These are phyloP conservation scores for Sarcophaga variegata DNA, from an alignment of 2,888 invertebrate species.

Conservation along the genomic window DNA sequence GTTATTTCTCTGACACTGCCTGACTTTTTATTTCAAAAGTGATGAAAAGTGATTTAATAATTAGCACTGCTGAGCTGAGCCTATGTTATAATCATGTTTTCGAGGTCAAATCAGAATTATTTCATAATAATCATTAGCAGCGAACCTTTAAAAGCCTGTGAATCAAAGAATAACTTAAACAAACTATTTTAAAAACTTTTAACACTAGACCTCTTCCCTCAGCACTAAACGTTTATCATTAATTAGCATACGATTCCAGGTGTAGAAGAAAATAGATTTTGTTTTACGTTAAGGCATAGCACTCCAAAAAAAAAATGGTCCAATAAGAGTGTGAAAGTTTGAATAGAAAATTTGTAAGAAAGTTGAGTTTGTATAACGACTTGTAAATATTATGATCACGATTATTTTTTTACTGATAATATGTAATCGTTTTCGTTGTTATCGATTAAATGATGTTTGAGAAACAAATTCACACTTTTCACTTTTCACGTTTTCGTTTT, in stretches of 20 bases:
- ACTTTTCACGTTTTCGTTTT: slow-evolving; percentile 73
- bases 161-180: neutral
- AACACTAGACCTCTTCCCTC: neutral
- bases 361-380: slow-evolving; percentile 71
- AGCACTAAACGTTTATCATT: slow-evolving; percentile 7
- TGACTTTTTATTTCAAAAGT: too few relatives aligned
- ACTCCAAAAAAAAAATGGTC: neutral
- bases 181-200: neutral
- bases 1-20: too few relatives aligned
- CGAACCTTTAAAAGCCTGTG: too few relatives aligned
- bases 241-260: slow-evolving; percentile 33
- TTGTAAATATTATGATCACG: slow-evolving; percentile 76
- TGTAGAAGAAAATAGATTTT: neutral
- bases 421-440: neutral
- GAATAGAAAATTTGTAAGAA: slow-evolving; percentile 60
- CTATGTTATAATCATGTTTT: neutral
- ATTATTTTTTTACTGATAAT: slow-evolving; percentile 57
- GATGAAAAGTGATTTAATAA: neutral
- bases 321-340: slow-evolving; percentile 60
- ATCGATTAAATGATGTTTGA: neutral
- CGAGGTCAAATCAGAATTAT: neutral
- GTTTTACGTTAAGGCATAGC: neutral
- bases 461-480: slow-evolving; percentile 78
- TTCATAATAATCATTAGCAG: neutral
- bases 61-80: neutral